Evolutionary conservation across 2,888 invertebrate genomes (phyloP).

Genomic region (Sipha maydis): DNA sequence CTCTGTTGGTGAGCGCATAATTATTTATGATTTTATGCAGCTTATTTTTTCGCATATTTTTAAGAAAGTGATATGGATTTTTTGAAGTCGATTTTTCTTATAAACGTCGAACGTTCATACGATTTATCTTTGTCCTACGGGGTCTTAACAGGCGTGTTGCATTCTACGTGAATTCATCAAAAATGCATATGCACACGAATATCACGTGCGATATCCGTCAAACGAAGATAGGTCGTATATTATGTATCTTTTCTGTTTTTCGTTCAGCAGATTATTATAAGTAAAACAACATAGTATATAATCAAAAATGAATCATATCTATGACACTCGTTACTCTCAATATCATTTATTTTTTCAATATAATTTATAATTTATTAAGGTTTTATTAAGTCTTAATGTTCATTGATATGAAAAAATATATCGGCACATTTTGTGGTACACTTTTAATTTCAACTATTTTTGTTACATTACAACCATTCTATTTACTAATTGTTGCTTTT

Average conservation of each 20-base stretch:
- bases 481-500: too few species aligned
- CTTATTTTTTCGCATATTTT: conserved; percentile 28
- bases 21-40: conserved; percentile 38
- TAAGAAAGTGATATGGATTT: neutral
- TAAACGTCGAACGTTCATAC: neutral
- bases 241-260: too few species aligned
- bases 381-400: neutral
- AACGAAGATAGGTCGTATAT: too few species aligned
- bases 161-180: conserved; percentile 28
- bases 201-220: conserved; percentile 19
- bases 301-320: neutral
- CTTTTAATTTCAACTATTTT: neutral
- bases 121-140: conserved; percentile 16
- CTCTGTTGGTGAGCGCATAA: neutral
- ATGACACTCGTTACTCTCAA: neutral
- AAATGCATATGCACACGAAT: conserved; percentile 27
- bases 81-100: neutral
- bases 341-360: too few species aligned
- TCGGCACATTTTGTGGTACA: neutral
- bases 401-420: neutral
- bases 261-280: neutral
- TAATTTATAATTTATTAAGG: too few species aligned
- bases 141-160: conserved; percentile 6
- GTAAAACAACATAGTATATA: neutral
- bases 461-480: too few species aligned